Conservation (phyloP, 2,888 invertebrate species). For the Coelinius sp. region DNA sequence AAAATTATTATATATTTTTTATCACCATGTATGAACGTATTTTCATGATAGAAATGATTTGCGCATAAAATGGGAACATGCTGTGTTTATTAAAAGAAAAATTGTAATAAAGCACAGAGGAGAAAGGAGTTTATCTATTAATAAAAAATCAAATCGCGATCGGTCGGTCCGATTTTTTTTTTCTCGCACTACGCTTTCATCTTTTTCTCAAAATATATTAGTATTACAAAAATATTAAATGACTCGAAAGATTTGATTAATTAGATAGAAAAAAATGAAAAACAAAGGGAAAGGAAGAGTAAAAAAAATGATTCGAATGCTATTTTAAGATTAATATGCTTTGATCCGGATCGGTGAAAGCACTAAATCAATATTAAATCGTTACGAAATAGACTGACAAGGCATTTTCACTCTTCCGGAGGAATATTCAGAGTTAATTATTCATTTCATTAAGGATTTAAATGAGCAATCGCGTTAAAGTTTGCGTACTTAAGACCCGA, state of each 20-base stretch:
- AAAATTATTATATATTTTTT: slow-evolving; percentile 39
- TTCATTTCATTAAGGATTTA: background rate
- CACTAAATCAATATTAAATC: background rate
- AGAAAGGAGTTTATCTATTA: slow-evolving; percentile 22
- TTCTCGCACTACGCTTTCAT: slow-evolving; percentile 38
- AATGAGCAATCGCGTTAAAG: slow-evolving; percentile 31
- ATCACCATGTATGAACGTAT: slow-evolving; percentile 32
- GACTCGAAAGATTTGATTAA: background rate
- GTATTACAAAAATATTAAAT: background rate
- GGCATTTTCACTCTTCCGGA: slow-evolving; percentile 5
- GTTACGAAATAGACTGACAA: slow-evolving; percentile 16
- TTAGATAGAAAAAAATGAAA: slow-evolving; percentile 7
- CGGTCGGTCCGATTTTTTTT: slow-evolving; percentile 35
- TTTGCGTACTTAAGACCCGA: slow-evolving; percentile 39
- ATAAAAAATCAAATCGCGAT: slow-evolving; percentile 31
- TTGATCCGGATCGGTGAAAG: background rate
- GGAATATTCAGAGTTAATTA: background rate
- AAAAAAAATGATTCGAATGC: background rate
- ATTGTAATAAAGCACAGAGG: background rate
- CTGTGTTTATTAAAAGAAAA: slow-evolving; percentile 7
- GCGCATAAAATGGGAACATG: slow-evolving; percentile 35
- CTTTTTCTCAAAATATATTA: slow-evolving; percentile 20
- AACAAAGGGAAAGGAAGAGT: slow-evolving; percentile 12
- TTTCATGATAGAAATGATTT: slow-evolving; percentile 33
- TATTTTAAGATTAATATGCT: background rate